Base-by-base conservation (phyloP, 2,797 vertebrate species). In the Sebastes iracundus region DNA sequence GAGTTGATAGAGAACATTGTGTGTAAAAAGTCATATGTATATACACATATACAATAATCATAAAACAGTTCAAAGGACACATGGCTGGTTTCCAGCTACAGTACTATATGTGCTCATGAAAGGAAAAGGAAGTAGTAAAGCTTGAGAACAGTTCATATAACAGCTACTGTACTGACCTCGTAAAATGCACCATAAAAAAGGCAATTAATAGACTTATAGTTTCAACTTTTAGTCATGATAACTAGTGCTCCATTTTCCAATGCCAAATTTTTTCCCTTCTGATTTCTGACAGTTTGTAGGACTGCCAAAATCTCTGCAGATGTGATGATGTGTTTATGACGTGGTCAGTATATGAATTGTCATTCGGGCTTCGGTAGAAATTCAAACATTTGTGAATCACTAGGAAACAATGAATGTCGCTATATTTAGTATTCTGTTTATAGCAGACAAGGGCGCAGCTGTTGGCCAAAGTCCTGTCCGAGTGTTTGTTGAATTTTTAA, bases 121-220 rank as follows among this genome's bases (percentile, higher is more conserved):
- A 81, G 88, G 82, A 88, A 88, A 67, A 38, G 88, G 92, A 93
- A 93, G 86, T 59, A 59, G 84, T 90, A 78, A 92, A 92, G 46
- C 55, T 30, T n/a, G 38, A 82, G 74, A 80, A 60, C 62, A 62
- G 52, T 72, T 81, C 53, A 73, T 81, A 70, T 56, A 38, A 73
- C 56, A 62, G 74, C 65, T 30, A 27, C 52, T 33, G 1, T 53
- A 23, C 52, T 49, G 2, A 30, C 16, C 33, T 80, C 81, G n/a
- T 87, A 70, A 88, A 79, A 84, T 52, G 18, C n/a, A 18, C 58
- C 38, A 76, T 82, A 72, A 88, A 80, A 77, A 67, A 1, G 28
- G 3, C 13, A 63, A 27, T 78, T 78, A 71, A 74, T n/a, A 27
- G 23, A 56, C 23, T 32, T 5, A 16, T 1, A 61, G 52, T 59